A percentile compares a stretch with the other conserved stretches of the same genome.
Evolutionary conservation across 2,113 vertebrate genomes (phyloP).

Genomic region (Engystomops pustulosus): DNA sequence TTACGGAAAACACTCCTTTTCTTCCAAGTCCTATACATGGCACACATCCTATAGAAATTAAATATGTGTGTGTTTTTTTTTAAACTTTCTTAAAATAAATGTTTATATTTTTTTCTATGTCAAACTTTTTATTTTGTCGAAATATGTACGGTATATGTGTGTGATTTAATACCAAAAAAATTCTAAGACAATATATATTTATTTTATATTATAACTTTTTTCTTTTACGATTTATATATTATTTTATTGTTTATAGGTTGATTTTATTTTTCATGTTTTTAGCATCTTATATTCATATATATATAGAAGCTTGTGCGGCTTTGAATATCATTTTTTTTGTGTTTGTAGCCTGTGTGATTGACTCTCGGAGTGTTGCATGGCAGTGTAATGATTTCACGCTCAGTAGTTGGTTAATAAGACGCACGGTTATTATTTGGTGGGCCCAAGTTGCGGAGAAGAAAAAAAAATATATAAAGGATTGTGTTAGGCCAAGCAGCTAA

Average conservation of each 20-base stretch:
- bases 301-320: not conserved
- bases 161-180: too few species aligned
- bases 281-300: not conserved
- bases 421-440: slow-evolving; percentile 74
- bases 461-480: slow-evolving; percentile 65
- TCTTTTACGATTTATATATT: not conserved
- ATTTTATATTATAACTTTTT: not conserved
- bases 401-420: slow-evolving; percentile 78
- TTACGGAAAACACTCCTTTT: not conserved
- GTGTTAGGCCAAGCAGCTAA: slow-evolving; percentile 69
- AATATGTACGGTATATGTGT: too few species aligned
- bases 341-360: slow-evolving; percentile 69
- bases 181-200: too few species aligned
- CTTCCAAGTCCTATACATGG: not conserved
- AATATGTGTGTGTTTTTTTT: too few species aligned
- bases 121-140: not conserved
- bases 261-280: not conserved
- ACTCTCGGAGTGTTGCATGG: slow-evolving; percentile 68
- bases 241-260: not conserved
- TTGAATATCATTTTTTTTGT: not conserved
- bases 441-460: slow-evolving; percentile 63
- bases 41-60: not conserved
- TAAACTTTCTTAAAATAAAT: too few species aligned
- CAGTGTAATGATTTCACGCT: slow-evolving; percentile 76
- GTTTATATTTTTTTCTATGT: not conserved